Evolutionary conservation across 2,113 vertebrate genomes (phyloP).

Genomic region (Podarcis raffonei): DNA sequence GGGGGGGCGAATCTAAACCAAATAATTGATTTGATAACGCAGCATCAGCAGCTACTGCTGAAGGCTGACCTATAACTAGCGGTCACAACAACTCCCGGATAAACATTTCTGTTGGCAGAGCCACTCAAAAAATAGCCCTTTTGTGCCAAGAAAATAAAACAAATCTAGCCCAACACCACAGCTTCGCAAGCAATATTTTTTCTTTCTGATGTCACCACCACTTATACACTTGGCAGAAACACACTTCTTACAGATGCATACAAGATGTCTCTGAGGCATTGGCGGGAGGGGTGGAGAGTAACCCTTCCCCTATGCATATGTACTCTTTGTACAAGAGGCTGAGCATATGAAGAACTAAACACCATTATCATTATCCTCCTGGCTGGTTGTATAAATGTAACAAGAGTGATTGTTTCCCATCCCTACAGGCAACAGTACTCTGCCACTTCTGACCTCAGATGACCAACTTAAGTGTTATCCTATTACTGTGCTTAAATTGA

Average conservation of each 20-base stretch:
- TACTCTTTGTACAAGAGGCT: not conserved
- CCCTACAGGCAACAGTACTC: not conserved
- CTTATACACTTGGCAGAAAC: slow-evolving; percentile 52
- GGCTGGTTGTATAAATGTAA: not conserved
- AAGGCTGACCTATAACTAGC: slow-evolving; percentile 32
- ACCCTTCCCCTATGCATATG: slow-evolving; percentile 28
- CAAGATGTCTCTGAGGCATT: slow-evolving; percentile 54
- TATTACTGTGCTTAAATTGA: not conserved
- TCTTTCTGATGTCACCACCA: slow-evolving; percentile 45
- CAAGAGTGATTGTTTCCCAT: not conserved
- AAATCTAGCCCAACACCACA: not conserved
- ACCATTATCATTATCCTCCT: not conserved
- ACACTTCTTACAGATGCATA: slow-evolving; percentile 63
- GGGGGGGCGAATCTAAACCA: not conserved
- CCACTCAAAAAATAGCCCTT: slow-evolving; percentile 34
- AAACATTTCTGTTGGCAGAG: slow-evolving; percentile 59
- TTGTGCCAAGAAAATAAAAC: slow-evolving; percentile 27
- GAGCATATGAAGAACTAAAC: not conserved
- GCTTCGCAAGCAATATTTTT: not conserved
- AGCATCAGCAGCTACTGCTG: slow-evolving; percentile 26
- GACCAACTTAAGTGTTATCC: not conserved
- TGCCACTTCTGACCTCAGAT: not conserved
- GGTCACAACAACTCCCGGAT: slow-evolving; percentile 44
- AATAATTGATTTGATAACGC: slow-evolving; percentile 38
- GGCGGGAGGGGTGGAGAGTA: slow-evolving; percentile 42